Percentiles rank a stretch among this genome's conserved stretches.
Evolutionary conservation across 2,797 vertebrate species (phyloP).

Genomic region (Cynodonichthys magdalenae): DNA sequence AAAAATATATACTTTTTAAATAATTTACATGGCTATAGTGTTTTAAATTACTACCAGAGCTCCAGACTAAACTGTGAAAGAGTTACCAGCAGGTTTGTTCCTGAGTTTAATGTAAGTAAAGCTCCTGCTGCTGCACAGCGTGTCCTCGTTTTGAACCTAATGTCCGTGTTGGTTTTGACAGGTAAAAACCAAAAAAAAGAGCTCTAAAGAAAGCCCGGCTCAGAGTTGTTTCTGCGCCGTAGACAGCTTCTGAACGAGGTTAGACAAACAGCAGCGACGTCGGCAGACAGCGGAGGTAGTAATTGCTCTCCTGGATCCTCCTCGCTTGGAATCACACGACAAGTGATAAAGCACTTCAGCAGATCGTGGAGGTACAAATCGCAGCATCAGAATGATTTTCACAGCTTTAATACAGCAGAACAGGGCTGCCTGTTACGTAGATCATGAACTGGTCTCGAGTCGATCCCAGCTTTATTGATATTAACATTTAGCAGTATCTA

Average conservation of each 20-base stretch:
- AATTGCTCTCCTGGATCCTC: conserved; percentile 51
- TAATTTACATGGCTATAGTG: too few species aligned
- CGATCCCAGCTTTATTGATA: too few species aligned
- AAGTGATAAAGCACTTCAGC: conserved; percentile 63
- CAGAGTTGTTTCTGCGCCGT: conserved; percentile 11
- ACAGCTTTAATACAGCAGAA: neutral
- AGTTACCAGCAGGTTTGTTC: neutral
- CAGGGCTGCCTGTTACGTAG: too few species aligned
- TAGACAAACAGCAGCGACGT: conserved; percentile 49
- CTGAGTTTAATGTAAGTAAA: neutral
- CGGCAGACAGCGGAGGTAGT: conserved; percentile 46
- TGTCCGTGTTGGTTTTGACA: conserved; percentile 1
- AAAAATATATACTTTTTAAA: too few species aligned
- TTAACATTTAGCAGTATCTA: too few species aligned
- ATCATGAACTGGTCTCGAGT: too few species aligned
- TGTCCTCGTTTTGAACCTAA: conserved; percentile 10
- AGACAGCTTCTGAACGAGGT: conserved; percentile 43
- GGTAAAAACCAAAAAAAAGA: neutral
- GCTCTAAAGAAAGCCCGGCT: conserved; percentile 13
- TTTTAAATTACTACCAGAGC: too few species aligned
- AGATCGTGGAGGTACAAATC: conserved; percentile 53
- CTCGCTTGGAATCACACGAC: conserved; percentile 61
- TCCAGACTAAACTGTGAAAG: too few species aligned
- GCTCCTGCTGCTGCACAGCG: neutral
- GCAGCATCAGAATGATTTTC: conserved; percentile 2